These are phyloP conservation scores for Bothrops jararaca DNA, from an alignment of 2,113 vertebrate genomes.

Conservation along the genomic window DNA sequence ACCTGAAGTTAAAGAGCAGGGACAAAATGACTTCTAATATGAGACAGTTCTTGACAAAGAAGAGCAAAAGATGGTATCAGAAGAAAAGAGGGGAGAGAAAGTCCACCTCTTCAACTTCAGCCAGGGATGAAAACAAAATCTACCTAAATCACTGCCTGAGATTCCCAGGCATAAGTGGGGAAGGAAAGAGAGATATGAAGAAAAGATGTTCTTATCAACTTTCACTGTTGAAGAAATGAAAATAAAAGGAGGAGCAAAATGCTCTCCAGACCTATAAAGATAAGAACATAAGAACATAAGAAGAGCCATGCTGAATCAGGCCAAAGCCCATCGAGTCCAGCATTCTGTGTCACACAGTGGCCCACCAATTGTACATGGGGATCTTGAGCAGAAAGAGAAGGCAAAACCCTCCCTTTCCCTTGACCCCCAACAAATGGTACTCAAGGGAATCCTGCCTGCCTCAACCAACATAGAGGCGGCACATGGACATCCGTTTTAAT, in stretches of 20 bases:
- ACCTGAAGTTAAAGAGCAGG: background rate
- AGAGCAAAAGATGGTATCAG: background rate
- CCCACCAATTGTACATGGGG: too few relatives aligned
- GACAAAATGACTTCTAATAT: background rate
- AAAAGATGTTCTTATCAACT: background rate
- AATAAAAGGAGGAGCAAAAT: background rate
- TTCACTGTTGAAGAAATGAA: background rate
- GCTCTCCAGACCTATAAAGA: background rate
- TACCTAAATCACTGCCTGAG: background rate
- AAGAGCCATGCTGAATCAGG: too few relatives aligned
- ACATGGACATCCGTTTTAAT: too few relatives aligned
- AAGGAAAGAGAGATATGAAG: background rate
- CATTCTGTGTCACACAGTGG: too few relatives aligned
- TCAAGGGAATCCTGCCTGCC: too few relatives aligned
- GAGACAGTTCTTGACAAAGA: background rate
- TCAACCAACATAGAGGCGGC: too few relatives aligned
- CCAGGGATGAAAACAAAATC: background rate
- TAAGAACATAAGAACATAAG: too few relatives aligned
- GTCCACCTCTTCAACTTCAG: background rate
- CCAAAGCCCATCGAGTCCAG: too few relatives aligned
- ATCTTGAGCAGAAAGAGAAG: too few relatives aligned
- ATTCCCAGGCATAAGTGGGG: background rate
- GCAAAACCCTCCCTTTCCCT: too few relatives aligned
- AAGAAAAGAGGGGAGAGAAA: background rate
- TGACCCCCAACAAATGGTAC: too few relatives aligned